Percentiles rank a stretch among this genome's conserved stretches.
These are phyloP conservation scores for Nothocercus julius DNA, from an alignment of 2,113 vertebrate genomes.

Conservation along the genomic window DNA sequence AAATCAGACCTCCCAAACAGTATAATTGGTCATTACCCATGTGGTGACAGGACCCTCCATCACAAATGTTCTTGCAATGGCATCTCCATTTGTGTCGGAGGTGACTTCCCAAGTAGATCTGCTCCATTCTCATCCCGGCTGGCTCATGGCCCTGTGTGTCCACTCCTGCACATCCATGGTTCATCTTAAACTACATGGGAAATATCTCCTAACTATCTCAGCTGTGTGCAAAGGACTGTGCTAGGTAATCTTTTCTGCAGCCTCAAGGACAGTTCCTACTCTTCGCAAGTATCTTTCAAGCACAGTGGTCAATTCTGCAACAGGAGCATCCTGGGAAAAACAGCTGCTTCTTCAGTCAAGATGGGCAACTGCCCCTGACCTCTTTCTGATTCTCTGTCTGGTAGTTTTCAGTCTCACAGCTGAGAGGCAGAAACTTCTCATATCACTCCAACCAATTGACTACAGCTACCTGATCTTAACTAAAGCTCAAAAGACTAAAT, in stretches of 20 bases:
- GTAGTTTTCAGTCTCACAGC: not conserved
- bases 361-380: rapidly evolving
- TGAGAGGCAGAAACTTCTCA: not conserved
- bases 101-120: too few relatives aligned
- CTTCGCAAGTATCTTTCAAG: not conserved
- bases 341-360: too few relatives aligned
- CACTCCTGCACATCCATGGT: not conserved
- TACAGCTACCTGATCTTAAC: not conserved
- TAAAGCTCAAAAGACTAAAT: not conserved
- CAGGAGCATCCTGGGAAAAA: too few relatives aligned
- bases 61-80: not conserved
- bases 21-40: too few relatives aligned
- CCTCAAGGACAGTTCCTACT: not conserved
- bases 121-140: too few relatives aligned
- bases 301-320: too few relatives aligned
- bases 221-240: not conserved
- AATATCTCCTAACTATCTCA: not conserved
- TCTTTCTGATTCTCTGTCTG: not conserved
- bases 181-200: not conserved
- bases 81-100: too few relatives aligned
- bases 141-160: rapidly evolving
- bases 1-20: too few relatives aligned
- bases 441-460: not conserved
- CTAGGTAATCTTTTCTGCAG: not conserved
- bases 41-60: too few relatives aligned